Base-by-base conservation (phyloP, 2,888 invertebrate genomes). In the Ophraella communa region DNA sequence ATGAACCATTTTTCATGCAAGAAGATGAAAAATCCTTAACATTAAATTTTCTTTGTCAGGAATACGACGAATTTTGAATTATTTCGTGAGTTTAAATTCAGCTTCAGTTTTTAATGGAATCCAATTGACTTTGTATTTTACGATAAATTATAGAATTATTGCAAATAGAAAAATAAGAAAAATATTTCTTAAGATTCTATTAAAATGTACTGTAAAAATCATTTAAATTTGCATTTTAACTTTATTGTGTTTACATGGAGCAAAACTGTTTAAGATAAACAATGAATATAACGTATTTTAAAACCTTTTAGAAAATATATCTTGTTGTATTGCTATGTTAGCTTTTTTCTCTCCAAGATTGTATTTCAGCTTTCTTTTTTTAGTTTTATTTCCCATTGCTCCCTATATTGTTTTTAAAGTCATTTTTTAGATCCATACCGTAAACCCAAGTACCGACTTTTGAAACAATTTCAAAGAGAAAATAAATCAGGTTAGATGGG, bases 401-500 rank as follows among this genome's bases (percentile, higher is more conserved):
- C 11, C 1, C 10, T 11, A 30, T 30, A 10, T 30, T 30, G 10
- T 30, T 2, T 30, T 30, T 10, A 8, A 30, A 1, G n/a, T n/a
- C n/a, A n/a, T n/a, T n/a, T n/a, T 11, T 30, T 10, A 10, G 10
- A 30, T 30, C 11, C 10, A 30, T 10, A 30, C 11, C 30, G 30
- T 30, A 30, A 30, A 10, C 30, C 7, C 27, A 27, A 3, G 27
- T 30, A 10, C 30, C 3, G 8, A 11, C 0, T 3, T 30, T 10
- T 30, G 10, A 30, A 30, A 11, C 30, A 11, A n/a, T 10, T 1
- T 49, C 8, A 49, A 24, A 2, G 17, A 49, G 49, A 17, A 49
- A 53, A 62, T 65, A 71, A 67, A 67, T 67, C 64, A 61, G 64
- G 45, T 69, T 56, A 71, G 71, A 72, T 70, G 20, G 45, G 20